Base-by-base conservation (phyloP, 2,797 vertebrate genomes). In the Mormyrus hasselquistii region DNA sequence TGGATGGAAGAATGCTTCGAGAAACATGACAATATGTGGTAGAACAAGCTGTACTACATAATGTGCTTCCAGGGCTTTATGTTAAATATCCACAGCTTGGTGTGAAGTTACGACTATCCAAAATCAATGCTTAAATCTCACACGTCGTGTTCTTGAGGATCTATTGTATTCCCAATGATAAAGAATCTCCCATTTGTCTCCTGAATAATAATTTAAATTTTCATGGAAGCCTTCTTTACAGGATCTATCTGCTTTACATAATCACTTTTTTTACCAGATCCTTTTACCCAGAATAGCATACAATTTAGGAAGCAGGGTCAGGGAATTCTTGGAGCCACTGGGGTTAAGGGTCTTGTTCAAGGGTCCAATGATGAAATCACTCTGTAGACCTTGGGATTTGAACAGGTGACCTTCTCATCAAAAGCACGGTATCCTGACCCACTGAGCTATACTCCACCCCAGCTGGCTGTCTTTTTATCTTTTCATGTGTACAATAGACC, bases 71-170 rank as follows among this genome's bases (percentile, higher is more conserved):
- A 89, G 47, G 65, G 83, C 34, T 73, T 89, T 65, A 44, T 86
- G 88, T 62, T 86, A 86, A 89, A 73, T 86, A 86, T 38, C 88
- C 57, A 41, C 88, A 55, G 82, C 83, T 86, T 49, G 34, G 59
- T 69, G 57, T 89, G 88, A 90, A 91, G 90, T 91, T 91, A 92
- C 89, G 90, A 91, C 88, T 83, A 91, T 91, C 91, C 91, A 86
- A 91, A 90, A 92, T 92, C 89, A 89, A 90, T 92, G 62, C 89
- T 91, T 93, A 93, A 92, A 94, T 92, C 91, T 90, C 83, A 52
- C 79, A 65, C 34, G 65, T 69, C 47, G 88, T 89, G 92, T 91
- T 92, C 91, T 89, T 85, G 87, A 89, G 90, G 89, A 2, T 62
- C 90, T 90, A 91, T 92, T 91, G 92, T 91, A 86, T 91, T 91